Evolutionary conservation across 2,888 invertebrate species (phyloP).

Genomic region (Hypena proboscidalis): DNA sequence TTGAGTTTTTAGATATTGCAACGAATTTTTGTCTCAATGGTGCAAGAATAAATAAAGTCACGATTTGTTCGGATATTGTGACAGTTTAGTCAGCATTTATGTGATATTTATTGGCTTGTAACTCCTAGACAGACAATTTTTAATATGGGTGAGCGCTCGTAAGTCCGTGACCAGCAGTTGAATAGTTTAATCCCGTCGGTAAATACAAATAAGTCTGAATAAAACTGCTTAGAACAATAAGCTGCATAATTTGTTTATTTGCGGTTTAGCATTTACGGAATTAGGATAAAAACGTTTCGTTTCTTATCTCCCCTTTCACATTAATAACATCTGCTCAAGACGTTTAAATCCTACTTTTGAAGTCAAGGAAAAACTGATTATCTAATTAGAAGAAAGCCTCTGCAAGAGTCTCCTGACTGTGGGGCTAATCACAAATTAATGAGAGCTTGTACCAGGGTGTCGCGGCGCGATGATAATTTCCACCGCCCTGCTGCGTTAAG

Average conservation of each 20-base stretch:
- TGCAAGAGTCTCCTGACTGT: conserved; percentile 71
- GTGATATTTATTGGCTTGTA: conserved; percentile 21
- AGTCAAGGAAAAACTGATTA: conserved; percentile 80
- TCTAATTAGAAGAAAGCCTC: conserved; percentile 79
- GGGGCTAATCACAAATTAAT: conserved; percentile 84
- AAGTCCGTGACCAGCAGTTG: conserved; percentile 11
- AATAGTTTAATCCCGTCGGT: conserved; percentile 13
- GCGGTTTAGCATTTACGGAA: conserved; percentile 15
- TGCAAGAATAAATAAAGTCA: conserved; percentile 39
- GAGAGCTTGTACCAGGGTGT: conserved; percentile 78
- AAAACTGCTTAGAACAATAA: conserved; percentile 13
- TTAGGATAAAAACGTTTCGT: conserved; percentile 20
- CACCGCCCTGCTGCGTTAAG: conserved; percentile 81
- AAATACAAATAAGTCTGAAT: conserved; percentile 9
- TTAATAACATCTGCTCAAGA: conserved; percentile 61
- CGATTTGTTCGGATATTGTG: conserved; percentile 22
- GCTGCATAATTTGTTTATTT: conserved; percentile 18
- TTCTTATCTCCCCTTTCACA: conserved; percentile 41
- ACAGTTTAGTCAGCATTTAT: conserved; percentile 14
- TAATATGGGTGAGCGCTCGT: conserved; percentile 6
- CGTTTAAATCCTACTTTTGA: conserved; percentile 55
- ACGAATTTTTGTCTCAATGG: conserved; percentile 59
- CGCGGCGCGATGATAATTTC: conserved; percentile 79
- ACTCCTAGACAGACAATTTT: conserved; percentile 8
- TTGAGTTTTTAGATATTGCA: conserved; percentile 75